These are phyloP conservation scores for Drosophila subpulchrella DNA, from an alignment of 1,140 invertebrate genomes.

Conservation along the genomic window DNA sequence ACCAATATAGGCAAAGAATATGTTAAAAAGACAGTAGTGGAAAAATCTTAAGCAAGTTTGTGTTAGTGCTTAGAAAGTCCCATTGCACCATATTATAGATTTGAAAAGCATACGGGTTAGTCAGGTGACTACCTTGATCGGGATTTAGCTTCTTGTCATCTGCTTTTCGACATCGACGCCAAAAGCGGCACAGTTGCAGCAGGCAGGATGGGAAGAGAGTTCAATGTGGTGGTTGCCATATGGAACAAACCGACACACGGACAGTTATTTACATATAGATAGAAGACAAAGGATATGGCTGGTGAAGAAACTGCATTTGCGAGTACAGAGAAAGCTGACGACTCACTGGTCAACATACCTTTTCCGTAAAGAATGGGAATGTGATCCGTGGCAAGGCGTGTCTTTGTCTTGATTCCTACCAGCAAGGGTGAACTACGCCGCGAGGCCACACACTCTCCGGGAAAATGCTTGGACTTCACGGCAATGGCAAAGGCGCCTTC, in stretches of 20 bases:
- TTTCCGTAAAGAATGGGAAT: slow-evolving; percentile 97
- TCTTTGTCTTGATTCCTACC: slow-evolving; percentile 98
- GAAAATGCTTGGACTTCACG: slow-evolving; percentile 98
- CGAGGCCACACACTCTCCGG: slow-evolving; percentile 98
- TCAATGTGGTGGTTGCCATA: slow-evolving; percentile 37
- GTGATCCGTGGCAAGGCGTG: slow-evolving; percentile 96
- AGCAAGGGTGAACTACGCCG: slow-evolving; percentile 97
- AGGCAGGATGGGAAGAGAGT: slow-evolving; percentile 30
- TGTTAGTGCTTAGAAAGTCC: slow-evolving; percentile 16
- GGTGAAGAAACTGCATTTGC: neutral
- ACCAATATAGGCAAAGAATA: neutral
- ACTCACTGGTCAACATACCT: slow-evolving; percentile 41
- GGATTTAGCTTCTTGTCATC: slow-evolving; percentile 71
- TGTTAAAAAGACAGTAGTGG: neutral
- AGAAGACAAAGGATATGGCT: slow-evolving; percentile 43
- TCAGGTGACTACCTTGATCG: slow-evolving; percentile 74
- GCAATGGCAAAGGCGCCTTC: slow-evolving; percentile 99
- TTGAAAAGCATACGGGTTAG: slow-evolving; percentile 27
- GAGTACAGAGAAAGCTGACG: neutral
- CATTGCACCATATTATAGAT: slow-evolving; percentile 13
- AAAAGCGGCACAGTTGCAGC: slow-evolving; percentile 13
- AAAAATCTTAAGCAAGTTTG: slow-evolving; percentile 10
- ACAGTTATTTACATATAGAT: slow-evolving; percentile 60
- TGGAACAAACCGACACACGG: slow-evolving; percentile 31
- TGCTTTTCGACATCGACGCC: slow-evolving; percentile 48